A percentile compares a stretch with the other conserved stretches of the same genome.
phyloP scores from a whole-genome alignment of 2,797 vertebrate species.

The Megaceryle alcyon region DNA sequence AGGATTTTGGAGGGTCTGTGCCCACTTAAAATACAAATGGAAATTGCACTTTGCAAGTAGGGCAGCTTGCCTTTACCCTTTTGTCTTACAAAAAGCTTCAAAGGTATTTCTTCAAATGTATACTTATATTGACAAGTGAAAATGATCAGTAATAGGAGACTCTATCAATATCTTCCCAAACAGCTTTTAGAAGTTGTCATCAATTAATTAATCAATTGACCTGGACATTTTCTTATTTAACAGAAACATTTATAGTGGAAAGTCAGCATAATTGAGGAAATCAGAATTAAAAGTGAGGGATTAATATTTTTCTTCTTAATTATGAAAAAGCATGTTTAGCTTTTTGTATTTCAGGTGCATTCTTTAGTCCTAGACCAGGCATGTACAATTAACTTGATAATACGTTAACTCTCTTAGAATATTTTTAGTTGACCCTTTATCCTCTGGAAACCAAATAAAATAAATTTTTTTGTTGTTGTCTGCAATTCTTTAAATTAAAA shows the following conservation, averaged over 20 bases:
- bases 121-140: slow-evolving; percentile 52
- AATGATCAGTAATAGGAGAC: not conserved
- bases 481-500: not conserved
- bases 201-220: slow-evolving; percentile 44
- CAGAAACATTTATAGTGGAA: slow-evolving; percentile 24
- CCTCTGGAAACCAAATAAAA: not conserved
- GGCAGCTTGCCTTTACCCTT: not conserved
- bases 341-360: not conserved
- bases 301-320: not conserved
- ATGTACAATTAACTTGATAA: not conserved
- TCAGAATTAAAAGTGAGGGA: not conserved
- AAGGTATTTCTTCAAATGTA: slow-evolving; percentile 53
- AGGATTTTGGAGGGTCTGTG: not conserved
- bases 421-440: not conserved
- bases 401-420: not conserved
- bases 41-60: not conserved
- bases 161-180: not conserved
- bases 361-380: not conserved
- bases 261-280: not conserved
- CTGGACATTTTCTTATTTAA: slow-evolving; percentile 16
- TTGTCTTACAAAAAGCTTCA: not conserved
- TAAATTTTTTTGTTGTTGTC: not conserved
- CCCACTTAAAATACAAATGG: not conserved
- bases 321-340: not conserved
- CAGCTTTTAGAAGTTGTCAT: slow-evolving; percentile 1